Evolutionary conservation across 1,140 invertebrate species (phyloP).

Genomic region (Lycorma delicatula): DNA sequence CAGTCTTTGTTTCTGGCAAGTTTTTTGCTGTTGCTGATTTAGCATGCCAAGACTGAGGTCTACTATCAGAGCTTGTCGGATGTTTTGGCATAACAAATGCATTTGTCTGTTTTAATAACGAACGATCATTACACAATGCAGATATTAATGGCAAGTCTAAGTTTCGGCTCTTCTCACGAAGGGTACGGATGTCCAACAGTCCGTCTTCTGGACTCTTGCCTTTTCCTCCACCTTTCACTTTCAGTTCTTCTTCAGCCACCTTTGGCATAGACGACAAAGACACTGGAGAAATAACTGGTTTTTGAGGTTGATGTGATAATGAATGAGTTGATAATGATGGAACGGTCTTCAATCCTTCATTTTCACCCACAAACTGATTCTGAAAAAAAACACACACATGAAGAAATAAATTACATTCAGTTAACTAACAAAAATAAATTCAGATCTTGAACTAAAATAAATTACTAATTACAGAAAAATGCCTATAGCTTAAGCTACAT

Average conservation of each 20-base stretch:
- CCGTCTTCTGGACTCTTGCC: slow-evolving; percentile 31
- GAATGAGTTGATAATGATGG: not conserved
- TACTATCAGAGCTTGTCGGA: slow-evolving; percentile 53
- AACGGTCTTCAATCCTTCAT: slow-evolving; percentile 3
- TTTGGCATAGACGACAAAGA: slow-evolving; percentile 17
- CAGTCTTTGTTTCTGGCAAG: not conserved
- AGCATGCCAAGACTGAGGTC: slow-evolving; percentile 28
- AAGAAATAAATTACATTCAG: too few relatives aligned
- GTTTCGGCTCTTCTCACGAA: slow-evolving; percentile 78
- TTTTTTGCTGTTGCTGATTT: not conserved
- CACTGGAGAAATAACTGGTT: not conserved
- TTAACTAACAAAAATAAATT: too few relatives aligned
- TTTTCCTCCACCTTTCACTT: not conserved
- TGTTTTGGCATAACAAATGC: slow-evolving; percentile 66
- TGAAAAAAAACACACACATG: slow-evolving; percentile 13
- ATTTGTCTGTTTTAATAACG: slow-evolving; percentile 74
- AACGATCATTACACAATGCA: slow-evolving; percentile 80
- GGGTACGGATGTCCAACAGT: slow-evolving; percentile 64
- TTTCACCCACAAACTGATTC: slow-evolving; percentile 11
- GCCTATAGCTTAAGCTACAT: too few relatives aligned
- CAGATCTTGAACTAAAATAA: too few relatives aligned
- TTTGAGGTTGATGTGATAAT: not conserved
- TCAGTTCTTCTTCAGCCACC: slow-evolving; percentile 5
- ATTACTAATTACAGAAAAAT: too few relatives aligned
- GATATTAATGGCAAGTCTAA: slow-evolving; percentile 80